A percentile compares a stretch with the other conserved stretches of the same genome.
These are phyloP conservation scores for Ceratina australensis DNA, from an alignment of 1,140 invertebrate species.

Conservation along the genomic window DNA sequence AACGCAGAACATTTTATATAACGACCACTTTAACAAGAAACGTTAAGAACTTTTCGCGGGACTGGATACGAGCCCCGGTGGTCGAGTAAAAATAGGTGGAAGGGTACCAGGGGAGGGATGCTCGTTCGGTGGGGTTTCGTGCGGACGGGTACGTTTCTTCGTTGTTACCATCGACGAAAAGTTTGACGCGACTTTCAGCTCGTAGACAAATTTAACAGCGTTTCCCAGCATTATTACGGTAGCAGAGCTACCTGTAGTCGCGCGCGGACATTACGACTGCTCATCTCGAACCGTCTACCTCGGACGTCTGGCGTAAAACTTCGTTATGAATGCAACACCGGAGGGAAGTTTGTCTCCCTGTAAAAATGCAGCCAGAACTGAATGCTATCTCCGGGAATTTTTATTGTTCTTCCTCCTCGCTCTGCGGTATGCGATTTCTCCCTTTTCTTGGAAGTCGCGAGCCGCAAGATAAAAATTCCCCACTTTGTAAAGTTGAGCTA, in stretches of 20 bases:
- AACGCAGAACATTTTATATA: too few relatives aligned
- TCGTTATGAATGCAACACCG: not conserved
- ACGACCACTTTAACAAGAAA: too few relatives aligned
- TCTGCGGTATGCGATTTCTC: not conserved
- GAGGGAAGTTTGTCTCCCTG: not conserved
- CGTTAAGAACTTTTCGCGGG: too few relatives aligned
- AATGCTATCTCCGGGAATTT: not conserved
- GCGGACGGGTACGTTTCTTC: not conserved
- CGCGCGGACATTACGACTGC: not conserved
- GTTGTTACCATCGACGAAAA: not conserved
- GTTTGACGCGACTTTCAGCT: not conserved
- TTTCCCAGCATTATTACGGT: not conserved
- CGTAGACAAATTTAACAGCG: slow-evolving; percentile 11
- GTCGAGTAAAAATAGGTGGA: too few relatives aligned
- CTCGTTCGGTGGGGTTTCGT: not conserved
- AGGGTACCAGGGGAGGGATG: too few relatives aligned
- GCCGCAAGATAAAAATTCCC: not conserved
- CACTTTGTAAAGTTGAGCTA: not conserved
- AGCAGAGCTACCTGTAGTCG: not conserved
- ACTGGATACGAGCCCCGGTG: too few relatives aligned
- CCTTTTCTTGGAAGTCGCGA: not conserved
- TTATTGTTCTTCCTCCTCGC: not conserved
- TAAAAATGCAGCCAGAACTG: slow-evolving; percentile 3
- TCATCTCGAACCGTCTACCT: slow-evolving; percentile 7
- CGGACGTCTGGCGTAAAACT: slow-evolving; percentile 18